phyloP scores from a whole-genome alignment of 2,888 invertebrate genomes.

The Trimorus sp. region DNA sequence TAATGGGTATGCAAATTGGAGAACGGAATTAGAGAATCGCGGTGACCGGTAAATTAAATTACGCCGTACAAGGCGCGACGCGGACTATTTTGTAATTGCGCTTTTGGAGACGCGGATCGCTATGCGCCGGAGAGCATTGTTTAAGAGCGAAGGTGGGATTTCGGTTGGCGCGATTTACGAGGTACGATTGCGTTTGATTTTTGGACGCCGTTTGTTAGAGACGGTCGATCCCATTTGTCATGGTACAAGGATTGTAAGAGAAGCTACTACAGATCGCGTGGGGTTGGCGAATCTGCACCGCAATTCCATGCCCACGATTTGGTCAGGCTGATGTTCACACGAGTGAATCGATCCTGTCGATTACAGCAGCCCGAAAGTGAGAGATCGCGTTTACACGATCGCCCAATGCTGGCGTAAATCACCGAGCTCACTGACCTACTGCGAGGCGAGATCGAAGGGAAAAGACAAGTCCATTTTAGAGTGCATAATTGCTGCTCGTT shows the following conservation, averaged over 20 bases:
- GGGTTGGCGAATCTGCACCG: constrained; percentile 36
- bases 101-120: no score
- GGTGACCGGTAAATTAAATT: constrained; percentile 7
- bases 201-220: no score
- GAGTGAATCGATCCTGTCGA: constrained; percentile 59
- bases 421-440: constrained; percentile 50
- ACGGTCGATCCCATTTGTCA: not conserved
- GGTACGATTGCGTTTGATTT: no score
- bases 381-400: constrained; percentile 63
- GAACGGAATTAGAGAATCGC: constrained; percentile 25
- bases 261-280: constrained; percentile 39
- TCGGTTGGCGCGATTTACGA: no score
- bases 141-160: no score
- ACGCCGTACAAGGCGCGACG: not conserved
- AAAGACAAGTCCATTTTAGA: constrained; percentile 33
- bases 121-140: no score
- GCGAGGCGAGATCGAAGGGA: constrained; percentile 37
- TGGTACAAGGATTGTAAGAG: constrained; percentile 3
- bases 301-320: constrained; percentile 56
- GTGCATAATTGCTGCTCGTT: constrained; percentile 7
- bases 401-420: constrained; percentile 52
- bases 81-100: no score
- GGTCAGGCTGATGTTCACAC: constrained; percentile 58
- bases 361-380: constrained; percentile 58
- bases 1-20: constrained; percentile 24